Conservation (phyloP, 2,113 vertebrate genomes). For the Neofelis nebulosa region DNA sequence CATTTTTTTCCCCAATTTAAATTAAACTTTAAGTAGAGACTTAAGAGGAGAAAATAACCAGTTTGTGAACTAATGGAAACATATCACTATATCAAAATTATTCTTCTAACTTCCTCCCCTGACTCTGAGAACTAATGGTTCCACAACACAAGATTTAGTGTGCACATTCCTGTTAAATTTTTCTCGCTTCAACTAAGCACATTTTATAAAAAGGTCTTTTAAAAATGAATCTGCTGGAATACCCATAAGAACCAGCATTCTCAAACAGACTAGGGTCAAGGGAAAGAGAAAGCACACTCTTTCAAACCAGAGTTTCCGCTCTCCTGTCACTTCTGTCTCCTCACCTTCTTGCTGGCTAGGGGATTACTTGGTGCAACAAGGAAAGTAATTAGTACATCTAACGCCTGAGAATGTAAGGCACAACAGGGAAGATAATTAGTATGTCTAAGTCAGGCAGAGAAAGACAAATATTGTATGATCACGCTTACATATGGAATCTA, state of each 20-base stretch:
- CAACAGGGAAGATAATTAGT: not conserved
- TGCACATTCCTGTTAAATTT: not conserved
- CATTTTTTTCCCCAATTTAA: not conserved
- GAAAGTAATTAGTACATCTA: not conserved
- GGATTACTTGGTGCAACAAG: not conserved
- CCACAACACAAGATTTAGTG: not conserved
- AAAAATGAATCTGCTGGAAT: not conserved
- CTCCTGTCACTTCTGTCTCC: not conserved
- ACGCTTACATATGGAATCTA: not conserved
- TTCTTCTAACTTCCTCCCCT: not conserved
- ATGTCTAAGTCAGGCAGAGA: not conserved
- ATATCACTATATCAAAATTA: not conserved
- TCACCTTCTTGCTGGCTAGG: not conserved
- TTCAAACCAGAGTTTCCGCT: not conserved
- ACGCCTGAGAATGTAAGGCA: not conserved
- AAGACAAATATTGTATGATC: not conserved
- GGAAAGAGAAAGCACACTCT: not conserved
- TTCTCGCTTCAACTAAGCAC: not conserved
- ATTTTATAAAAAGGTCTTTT: not conserved
- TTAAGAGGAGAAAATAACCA: not conserved
- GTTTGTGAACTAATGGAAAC: not conserved
- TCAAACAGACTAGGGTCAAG: not conserved
- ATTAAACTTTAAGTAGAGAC: not conserved
- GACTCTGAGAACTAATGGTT: not conserved
- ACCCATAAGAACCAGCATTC: not conserved